Base-by-base conservation (phyloP, 1,140 invertebrate species). In the Lucilia cuprina region DNA sequence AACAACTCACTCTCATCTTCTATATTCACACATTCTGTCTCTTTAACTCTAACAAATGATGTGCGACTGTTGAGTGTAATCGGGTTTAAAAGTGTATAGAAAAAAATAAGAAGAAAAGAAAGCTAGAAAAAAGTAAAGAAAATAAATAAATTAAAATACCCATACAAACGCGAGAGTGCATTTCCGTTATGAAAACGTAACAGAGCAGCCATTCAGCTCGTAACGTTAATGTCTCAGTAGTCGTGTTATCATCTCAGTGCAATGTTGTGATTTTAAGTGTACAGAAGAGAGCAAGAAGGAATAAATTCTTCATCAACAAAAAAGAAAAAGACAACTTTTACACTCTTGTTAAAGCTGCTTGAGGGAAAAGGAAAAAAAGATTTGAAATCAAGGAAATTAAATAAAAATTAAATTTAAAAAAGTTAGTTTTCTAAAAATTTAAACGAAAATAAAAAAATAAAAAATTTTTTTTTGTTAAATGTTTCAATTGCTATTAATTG, bases 301-400 rank as follows among this genome's bases (percentile, higher is more conserved):
- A 41, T 10, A 41, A 41, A 8, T 41, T 41, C 5, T 41, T 41
- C 41, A 41, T 0, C 41, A 41, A 77, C 5, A 74, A 77, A 25
- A 77, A 77, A 77, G 34, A 13, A 41, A 77, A 77, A 35, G 12
- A 35, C 55, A 60, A 19, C 47, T 78, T 19, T 41, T 78, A 30
- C 41, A 78, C 75, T 78, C 34, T 78, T 78, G 75, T 78, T 78
- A 35, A 78, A 78, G 75, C 75, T 78, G 75, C 75, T 78, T 78
- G 34, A 41, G 34, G 75, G 19, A 41, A 78, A 35, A 8, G 14
- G n/a, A 60, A n/a, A 41, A 41, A 41, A 60, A 60, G n/a, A 17
- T 17, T 60, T n/a, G 55, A 60, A 41, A 41, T 41, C 41, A 41
- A 41, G 41, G 41, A 41, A 41, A n/a, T 17, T 17, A 14, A 60